A percentile compares a stretch with the other conserved stretches of the same genome.
phyloP scores from a whole-genome alignment of 2,113 vertebrate genomes.

The Mirza zaza region DNA sequence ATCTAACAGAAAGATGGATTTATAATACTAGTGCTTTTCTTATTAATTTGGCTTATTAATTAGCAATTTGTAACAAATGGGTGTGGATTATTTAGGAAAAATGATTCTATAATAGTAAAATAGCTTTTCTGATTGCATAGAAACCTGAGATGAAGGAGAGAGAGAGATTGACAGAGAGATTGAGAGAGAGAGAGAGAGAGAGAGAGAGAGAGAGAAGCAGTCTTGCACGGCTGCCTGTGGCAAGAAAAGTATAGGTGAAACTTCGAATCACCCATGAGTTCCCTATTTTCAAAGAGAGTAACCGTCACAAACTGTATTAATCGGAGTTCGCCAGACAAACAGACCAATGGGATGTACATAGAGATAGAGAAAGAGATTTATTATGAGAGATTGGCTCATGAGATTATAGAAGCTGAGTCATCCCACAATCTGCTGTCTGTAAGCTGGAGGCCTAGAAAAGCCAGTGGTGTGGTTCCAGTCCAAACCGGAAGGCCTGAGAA shows the following conservation, averaged over 20 bases:
- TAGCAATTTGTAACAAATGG: conserved; percentile 52
- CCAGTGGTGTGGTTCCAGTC: neutral
- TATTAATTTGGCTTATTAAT: conserved; percentile 76
- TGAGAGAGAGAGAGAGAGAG: no score
- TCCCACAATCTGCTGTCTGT: neutral
- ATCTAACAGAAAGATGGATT: neutral
- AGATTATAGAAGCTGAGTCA: neutral
- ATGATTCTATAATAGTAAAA: neutral
- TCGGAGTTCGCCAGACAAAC: neutral
- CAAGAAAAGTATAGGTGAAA: neutral
- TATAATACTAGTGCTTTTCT: conserved; percentile 2
- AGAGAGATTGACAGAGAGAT: no score
- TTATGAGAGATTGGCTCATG: neutral
- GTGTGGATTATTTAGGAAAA: neutral
- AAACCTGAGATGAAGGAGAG: neutral
- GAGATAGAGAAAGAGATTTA: neutral
- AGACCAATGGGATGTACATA: neutral
- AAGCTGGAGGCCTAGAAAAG: neutral
- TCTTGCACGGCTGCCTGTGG: neutral
- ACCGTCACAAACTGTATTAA: neutral
- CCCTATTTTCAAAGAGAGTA: conserved; percentile 6
- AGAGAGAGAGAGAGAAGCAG: neutral
- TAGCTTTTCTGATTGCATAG: conserved; percentile 8
- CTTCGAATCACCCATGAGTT: neutral
- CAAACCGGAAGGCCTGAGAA: neutral